Evolutionary conservation across 1,140 invertebrate species (phyloP).

Genomic region (Calliphora vicina): DNA sequence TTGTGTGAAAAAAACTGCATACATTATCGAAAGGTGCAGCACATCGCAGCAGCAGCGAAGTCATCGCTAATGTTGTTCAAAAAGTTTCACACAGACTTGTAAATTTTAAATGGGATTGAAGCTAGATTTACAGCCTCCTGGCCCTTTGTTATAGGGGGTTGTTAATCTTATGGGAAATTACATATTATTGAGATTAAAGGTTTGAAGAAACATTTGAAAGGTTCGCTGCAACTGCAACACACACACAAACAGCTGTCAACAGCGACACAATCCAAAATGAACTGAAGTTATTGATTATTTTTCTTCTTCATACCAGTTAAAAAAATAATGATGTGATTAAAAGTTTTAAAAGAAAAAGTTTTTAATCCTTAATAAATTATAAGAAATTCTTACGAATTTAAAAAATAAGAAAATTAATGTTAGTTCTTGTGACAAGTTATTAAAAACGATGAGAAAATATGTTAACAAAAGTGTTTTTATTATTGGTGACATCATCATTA

Average conservation of each 20-base stretch:
- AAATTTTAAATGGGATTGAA: neutral
- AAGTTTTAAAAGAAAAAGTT: neutral
- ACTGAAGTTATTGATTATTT: neutral
- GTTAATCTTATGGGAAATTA: no score
- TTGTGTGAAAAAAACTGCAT: slow-evolving; percentile 3
- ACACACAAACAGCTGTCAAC: no score
- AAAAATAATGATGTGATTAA: neutral
- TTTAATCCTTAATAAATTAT: neutral
- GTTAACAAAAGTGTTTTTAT: neutral
- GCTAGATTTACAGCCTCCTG: neutral
- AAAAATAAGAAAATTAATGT: neutral
- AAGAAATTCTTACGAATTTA: neutral
- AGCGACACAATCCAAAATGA: no score
- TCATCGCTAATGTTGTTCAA: no score
- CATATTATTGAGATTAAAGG: no score
- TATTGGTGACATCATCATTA: neutral
- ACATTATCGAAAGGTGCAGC: slow-evolving; percentile 4
- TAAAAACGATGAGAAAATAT: neutral
- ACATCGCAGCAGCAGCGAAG: neutral
- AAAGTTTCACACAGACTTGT: no score
- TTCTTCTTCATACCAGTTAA: neutral
- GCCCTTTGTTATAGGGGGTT: no score
- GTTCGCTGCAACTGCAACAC: no score
- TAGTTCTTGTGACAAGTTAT: neutral
- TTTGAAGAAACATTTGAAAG: no score